Evolutionary conservation across 2,888 invertebrate species (phyloP).

Genomic region (Diploptera punctata): DNA sequence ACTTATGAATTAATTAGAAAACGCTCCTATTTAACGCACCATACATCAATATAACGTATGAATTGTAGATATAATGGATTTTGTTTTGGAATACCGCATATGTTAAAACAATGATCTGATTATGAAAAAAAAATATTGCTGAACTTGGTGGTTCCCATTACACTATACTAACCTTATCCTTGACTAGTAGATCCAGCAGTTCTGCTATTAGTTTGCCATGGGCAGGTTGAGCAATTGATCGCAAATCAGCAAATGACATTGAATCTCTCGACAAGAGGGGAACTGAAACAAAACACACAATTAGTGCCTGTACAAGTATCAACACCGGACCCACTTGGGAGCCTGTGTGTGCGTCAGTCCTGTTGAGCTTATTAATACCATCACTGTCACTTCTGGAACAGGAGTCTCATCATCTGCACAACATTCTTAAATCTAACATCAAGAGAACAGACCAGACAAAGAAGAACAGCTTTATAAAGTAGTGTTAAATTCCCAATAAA

Average conservation of each 20-base stretch:
- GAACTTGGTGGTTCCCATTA: too few relatives aligned
- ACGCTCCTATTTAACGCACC: background rate
- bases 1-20: too few relatives aligned
- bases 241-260: constrained; percentile 54
- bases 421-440: background rate
- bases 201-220: constrained; percentile 60
- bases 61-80: background rate
- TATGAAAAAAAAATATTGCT: too few relatives aligned
- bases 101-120: background rate
- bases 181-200: constrained; percentile 63
- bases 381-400: constrained; percentile 51
- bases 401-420: constrained; percentile 48
- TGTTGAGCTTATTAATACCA: constrained; percentile 54
- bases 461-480: too few relatives aligned
- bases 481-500: too few relatives aligned
- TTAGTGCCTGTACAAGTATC: too few relatives aligned
- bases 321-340: too few relatives aligned
- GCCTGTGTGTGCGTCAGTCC: constrained; percentile 52
- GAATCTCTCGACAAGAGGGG: constrained; percentile 60
- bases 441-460: too few relatives aligned
- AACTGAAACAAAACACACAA: constrained; percentile 53
- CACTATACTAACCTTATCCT: constrained; percentile 60
- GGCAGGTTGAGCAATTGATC: constrained; percentile 46
- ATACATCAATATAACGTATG: too few relatives aligned
- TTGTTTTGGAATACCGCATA: background rate